Conservation (phyloP, 2,113 vertebrate genomes). For the Elanoides forficatus region DNA sequence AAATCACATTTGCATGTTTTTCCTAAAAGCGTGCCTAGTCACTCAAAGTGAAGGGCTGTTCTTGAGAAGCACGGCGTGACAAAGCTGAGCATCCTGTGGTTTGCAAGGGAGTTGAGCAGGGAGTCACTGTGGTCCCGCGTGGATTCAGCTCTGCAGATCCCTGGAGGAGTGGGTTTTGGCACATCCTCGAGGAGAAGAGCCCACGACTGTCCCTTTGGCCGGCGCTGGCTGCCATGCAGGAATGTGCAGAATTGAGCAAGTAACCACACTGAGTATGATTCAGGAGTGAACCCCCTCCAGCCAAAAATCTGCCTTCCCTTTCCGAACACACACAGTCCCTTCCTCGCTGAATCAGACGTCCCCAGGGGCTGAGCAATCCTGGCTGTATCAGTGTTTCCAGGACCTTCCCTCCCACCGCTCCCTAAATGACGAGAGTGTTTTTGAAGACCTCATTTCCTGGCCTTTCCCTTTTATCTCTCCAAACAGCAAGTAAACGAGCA, state of each 20-base stretch:
- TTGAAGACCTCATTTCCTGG: slow-evolving; percentile 50
- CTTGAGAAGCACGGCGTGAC: not conserved
- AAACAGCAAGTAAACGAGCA: slow-evolving; percentile 26
- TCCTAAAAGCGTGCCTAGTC: not conserved
- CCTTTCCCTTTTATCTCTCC: slow-evolving; percentile 51
- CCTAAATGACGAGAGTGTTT: slow-evolving; percentile 27
- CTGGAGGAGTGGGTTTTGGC: not conserved
- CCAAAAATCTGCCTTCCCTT: not conserved
- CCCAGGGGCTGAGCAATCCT: slow-evolving; percentile 62
- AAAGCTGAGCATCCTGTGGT: not conserved
- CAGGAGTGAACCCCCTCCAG: not conserved
- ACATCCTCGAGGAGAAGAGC: not conserved
- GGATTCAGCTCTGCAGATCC: not conserved
- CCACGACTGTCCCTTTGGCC: not conserved
- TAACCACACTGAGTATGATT: not conserved
- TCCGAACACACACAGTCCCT: not conserved
- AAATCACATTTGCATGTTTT: slow-evolving; percentile 62
- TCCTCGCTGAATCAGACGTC: slow-evolving; percentile 50
- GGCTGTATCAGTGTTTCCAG: slow-evolving; percentile 54
- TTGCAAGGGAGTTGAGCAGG: not conserved
- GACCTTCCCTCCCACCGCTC: slow-evolving; percentile 55
- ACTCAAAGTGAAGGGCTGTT: not conserved
- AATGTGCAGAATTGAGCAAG: not conserved
- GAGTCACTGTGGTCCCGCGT: accelerated
- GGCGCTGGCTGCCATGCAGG: not conserved